phyloP scores from a whole-genome alignment of 2,113 vertebrate species.

The Ciconia stormi region DNA sequence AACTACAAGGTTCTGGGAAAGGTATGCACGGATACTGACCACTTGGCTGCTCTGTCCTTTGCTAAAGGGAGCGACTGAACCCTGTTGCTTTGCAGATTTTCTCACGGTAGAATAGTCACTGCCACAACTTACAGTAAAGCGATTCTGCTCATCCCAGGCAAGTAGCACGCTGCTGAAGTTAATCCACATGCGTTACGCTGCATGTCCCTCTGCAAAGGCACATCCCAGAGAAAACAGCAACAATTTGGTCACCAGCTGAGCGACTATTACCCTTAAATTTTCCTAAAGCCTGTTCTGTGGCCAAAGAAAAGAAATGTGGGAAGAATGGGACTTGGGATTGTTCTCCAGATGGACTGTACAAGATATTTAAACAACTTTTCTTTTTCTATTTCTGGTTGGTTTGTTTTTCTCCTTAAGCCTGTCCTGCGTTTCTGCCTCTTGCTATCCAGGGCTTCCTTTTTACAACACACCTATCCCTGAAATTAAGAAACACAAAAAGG shows the following conservation, averaged over 20 bases:
- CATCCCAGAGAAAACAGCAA: neutral
- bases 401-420: neutral
- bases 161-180: neutral
- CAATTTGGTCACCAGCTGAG: constrained; percentile 1
- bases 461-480: neutral
- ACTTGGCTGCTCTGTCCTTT: neutral
- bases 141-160: neutral
- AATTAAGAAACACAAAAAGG: neutral
- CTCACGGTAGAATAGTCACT: neutral
- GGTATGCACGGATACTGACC: neutral
- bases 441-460: neutral
- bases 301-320: neutral
- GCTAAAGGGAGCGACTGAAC: neutral
- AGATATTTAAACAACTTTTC: constrained; percentile 17
- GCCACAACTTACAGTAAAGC: neutral
- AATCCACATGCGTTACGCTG: neutral
- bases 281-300: neutral
- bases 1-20: neutral
- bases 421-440: neutral
- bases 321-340: neutral
- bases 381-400: neutral
- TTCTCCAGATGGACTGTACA: constrained; percentile 7
- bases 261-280: neutral
- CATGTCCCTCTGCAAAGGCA: neutral
- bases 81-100: neutral